Conservation (phyloP, 2,113 vertebrate genomes). For the Sisor rabdophorus region DNA sequence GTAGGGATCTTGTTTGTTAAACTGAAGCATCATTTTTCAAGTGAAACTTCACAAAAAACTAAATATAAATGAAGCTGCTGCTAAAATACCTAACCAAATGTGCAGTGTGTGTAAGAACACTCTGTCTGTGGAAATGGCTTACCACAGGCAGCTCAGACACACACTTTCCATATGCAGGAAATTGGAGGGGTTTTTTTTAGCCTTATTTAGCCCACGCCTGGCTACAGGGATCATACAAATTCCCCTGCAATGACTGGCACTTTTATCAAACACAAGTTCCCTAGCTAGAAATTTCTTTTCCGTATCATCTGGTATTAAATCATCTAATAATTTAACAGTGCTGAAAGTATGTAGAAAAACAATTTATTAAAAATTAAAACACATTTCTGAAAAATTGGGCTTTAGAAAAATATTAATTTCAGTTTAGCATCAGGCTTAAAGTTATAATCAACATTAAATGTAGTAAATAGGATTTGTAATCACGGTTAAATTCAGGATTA, state of each 20-base stretch:
- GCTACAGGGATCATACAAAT: neutral
- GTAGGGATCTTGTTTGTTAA: neutral
- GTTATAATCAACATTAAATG: too few species aligned
- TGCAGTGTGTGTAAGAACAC: slow-evolving; percentile 26
- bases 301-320: too few species aligned
- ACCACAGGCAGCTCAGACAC: slow-evolving; percentile 1
- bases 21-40: neutral
- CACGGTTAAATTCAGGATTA: too few species aligned
- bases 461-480: too few species aligned
- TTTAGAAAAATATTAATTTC: neutral
- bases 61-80: slow-evolving; percentile 7
- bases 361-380: neutral
- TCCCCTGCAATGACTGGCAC: neutral
- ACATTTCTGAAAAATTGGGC: neutral
- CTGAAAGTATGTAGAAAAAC: neutral
- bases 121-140: slow-evolving; percentile 24
- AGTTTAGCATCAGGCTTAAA: too few species aligned
- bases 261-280: neutral
- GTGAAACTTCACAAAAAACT: neutral
- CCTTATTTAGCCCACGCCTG: neutral
- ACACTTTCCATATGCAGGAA: neutral
- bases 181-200: neutral
- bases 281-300: too few species aligned
- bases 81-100: slow-evolving; percentile 2
- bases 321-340: too few species aligned